Evolutionary conservation across 2,797 vertebrate species (phyloP), one percentile per base, ranked within the genome.

Genomic region (Catamblyrhynchus diadema): DNA sequence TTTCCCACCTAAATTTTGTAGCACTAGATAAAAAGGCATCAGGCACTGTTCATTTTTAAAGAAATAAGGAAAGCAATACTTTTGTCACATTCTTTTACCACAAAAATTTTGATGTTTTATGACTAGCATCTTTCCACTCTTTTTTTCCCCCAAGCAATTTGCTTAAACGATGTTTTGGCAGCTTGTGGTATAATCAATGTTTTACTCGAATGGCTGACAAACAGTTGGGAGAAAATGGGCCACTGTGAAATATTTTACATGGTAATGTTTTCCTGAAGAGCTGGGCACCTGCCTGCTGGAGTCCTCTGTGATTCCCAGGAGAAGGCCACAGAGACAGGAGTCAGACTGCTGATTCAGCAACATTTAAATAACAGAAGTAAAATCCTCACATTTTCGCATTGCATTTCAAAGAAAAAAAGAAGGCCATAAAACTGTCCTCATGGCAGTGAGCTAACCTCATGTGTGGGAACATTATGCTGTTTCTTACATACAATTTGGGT

Each of bases 371-470:
- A 69, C 72, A 84, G 85, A 88, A 93, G 89, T 88, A 86, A 93
- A 92, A 82, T 65, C 72, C 62, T 80, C 73, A 66, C 57, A 48
- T 88, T 86, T 95, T 95, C 5, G 5, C 64, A 20, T 41, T 57
- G 32, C 65, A 24, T 93, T 94, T 91, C 67, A 77, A 93, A 93
- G 80, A 94, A 86, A 88, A 85, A 84, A 64, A 87, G 74, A 25
- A 10, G 39, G 33, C 66, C 30, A 27, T 95, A 95, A 95, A 96
- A 67, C 91, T 93, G 87, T 94, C 87, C 80, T 93, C 86, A 27
- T 95, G 2, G 2, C 69, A 94, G 86, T 65, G 48, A 90, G 83
- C 86, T 60, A 81, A 81, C 79, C 45, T n/a, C 93, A 35, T 66
- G 54, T 91, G 87, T 91, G 88, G 85, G 87, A 96, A 88, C 51